Conservation (phyloP, 2,113 vertebrate species). For the Cichladusa arquata region DNA sequence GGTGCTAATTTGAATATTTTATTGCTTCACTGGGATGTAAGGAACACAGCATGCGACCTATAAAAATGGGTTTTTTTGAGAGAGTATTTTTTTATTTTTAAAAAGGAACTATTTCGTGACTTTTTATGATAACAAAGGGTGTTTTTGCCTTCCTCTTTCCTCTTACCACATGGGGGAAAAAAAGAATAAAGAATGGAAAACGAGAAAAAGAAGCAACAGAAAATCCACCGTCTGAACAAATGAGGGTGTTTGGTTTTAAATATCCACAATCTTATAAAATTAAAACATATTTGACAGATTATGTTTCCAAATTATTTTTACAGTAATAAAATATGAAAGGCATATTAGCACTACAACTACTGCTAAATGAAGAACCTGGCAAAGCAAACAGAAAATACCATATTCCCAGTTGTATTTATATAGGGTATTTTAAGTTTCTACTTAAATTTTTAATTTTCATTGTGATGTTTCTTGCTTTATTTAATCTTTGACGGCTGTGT, state of each 20-base stretch:
- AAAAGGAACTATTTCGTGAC: background rate
- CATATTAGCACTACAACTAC: background rate
- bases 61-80: background rate
- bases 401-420: background rate
- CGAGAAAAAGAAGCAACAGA: background rate
- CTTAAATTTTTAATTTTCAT: background rate
- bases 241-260: background rate
- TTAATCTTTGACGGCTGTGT: background rate
- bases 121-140: background rate
- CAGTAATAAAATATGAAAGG: background rate
- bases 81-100: background rate
- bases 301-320: background rate
- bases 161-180: accelerated
- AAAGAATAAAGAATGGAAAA: background rate
- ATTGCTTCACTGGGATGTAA: background rate
- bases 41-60: background rate
- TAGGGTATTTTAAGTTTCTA: background rate
- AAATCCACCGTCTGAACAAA: background rate
- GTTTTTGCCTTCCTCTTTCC: background rate
- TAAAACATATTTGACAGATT: background rate
- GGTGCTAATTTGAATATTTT: background rate
- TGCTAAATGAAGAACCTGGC: background rate
- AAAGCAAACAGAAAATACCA: background rate
- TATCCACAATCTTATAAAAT: background rate
- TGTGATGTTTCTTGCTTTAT: background rate